These are phyloP conservation scores for Silvanus unidentatus DNA, from an alignment of 2,888 invertebrate species.

Conservation along the genomic window DNA sequence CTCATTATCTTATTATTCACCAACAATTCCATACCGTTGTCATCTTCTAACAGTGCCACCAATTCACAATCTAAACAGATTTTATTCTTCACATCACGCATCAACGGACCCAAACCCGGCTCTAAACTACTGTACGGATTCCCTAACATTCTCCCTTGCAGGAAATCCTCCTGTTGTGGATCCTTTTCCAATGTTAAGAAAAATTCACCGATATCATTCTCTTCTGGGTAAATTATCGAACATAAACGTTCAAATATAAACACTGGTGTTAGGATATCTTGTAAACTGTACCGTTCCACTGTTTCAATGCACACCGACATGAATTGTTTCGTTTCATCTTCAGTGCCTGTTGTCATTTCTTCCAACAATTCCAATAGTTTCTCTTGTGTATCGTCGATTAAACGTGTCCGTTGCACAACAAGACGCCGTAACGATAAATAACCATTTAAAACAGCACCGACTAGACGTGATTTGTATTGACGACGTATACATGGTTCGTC, in stretches of 20 bases:
- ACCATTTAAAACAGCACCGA: conserved; percentile 88
- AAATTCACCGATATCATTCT: conserved; percentile 95
- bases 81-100: conserved; percentile 99
- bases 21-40: conserved; percentile 96
- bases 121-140: conserved; percentile 96
- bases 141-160: conserved; percentile 94
- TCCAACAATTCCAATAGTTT: conserved; percentile 87
- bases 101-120: conserved; percentile 90
- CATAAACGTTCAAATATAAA: conserved; percentile 96
- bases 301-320: conserved; percentile 97
- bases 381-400: conserved; percentile 95
- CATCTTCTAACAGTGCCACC: conserved; percentile 95
- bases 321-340: conserved; percentile 92
- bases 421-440: conserved; percentile 85
- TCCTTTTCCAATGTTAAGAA: conserved; percentile 95
- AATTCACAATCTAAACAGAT: conserved; percentile 97
- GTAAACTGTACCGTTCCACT: conserved; percentile 81
- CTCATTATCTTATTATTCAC: conserved; percentile 98
- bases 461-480: conserved; percentile 81
- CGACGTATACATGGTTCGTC: conserved; percentile 83
- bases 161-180: conserved; percentile 97
- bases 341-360: conserved; percentile 93
- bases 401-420: conserved; percentile 88
- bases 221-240: conserved; percentile 95
- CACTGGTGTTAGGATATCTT: conserved; percentile 92